A percentile compares a stretch with the other conserved stretches of the same genome.
Conservation (phyloP, 2,888 invertebrate genomes). For the Agonopterix subpropinquella region DNA sequence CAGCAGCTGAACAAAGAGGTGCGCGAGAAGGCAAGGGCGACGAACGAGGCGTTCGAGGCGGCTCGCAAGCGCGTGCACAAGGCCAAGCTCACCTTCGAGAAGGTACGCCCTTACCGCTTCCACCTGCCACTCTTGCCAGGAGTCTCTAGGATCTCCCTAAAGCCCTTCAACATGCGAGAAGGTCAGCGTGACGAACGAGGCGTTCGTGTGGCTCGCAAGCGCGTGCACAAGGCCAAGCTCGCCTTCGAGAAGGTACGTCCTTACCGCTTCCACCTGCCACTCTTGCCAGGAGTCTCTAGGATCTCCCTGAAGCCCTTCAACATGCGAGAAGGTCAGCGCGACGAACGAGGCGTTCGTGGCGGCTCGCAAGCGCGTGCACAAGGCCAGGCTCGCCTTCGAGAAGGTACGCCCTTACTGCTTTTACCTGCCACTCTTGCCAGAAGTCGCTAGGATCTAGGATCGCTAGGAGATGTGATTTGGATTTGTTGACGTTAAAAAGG, state of each 20-base stretch:
- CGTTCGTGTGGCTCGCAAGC: constrained; percentile 94
- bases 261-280: not conserved
- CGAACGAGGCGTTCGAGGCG: constrained; percentile 97
- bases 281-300: not conserved
- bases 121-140: not conserved
- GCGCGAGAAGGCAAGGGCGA: constrained; percentile 94
- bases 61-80: constrained; percentile 95
- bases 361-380: constrained; percentile 93
- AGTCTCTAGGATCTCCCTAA: no score
- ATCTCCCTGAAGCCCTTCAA: no score
- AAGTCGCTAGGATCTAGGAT: no score
- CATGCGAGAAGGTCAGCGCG: constrained; percentile 94
- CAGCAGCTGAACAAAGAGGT: constrained; percentile 96
- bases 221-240: constrained; percentile 95
- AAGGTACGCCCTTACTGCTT: constrained; percentile 43
- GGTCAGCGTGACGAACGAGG: constrained; percentile 95
- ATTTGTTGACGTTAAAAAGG: no score
- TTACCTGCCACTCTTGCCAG: not conserved
- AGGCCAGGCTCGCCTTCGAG: constrained; percentile 96
- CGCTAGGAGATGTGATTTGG: no score
- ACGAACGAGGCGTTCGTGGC: constrained; percentile 98
- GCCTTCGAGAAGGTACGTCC: constrained; percentile 85
- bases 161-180: constrained; percentile 81
- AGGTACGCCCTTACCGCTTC: constrained; percentile 34
- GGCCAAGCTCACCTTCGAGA: constrained; percentile 95